Evolutionary conservation across 2,113 vertebrate species (phyloP).

Genomic region (Paedocypris sp.): DNA sequence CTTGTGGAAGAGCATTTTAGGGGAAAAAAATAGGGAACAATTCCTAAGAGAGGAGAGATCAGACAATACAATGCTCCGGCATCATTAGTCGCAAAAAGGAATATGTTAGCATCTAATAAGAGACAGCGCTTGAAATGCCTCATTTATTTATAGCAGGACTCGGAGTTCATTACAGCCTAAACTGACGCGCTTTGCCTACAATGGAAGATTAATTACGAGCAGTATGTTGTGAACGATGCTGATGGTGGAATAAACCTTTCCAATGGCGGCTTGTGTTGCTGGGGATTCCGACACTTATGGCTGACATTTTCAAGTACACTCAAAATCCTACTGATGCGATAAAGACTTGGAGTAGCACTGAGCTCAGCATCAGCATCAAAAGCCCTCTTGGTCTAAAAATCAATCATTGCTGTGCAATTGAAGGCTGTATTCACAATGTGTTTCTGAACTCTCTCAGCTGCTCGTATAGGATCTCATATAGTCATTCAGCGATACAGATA

Average conservation of each 20-base stretch:
- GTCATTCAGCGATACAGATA: not conserved
- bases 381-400: not conserved
- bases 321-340: not conserved
- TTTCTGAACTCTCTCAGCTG: not conserved
- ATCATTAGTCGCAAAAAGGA: not conserved
- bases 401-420: slow-evolving; percentile 3
- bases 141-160: slow-evolving; percentile 13
- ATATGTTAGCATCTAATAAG: slow-evolving; percentile 15
- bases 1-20: not conserved
- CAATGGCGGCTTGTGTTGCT: not conserved
- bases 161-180: not conserved
- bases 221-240: not conserved
- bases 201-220: not conserved
- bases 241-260: not conserved
- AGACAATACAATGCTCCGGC: not conserved
- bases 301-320: not conserved
- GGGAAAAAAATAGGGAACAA: not conserved
- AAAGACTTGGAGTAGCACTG: not conserved
- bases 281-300: not conserved
- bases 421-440: not conserved
- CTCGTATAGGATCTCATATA: not conserved
- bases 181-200: not conserved
- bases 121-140: slow-evolving; percentile 18
- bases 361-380: not conserved
- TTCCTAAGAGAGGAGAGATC: not conserved